Evolutionary conservation across 2,797 vertebrate species (phyloP).

Genomic region (Phataginus tetradactyla): DNA sequence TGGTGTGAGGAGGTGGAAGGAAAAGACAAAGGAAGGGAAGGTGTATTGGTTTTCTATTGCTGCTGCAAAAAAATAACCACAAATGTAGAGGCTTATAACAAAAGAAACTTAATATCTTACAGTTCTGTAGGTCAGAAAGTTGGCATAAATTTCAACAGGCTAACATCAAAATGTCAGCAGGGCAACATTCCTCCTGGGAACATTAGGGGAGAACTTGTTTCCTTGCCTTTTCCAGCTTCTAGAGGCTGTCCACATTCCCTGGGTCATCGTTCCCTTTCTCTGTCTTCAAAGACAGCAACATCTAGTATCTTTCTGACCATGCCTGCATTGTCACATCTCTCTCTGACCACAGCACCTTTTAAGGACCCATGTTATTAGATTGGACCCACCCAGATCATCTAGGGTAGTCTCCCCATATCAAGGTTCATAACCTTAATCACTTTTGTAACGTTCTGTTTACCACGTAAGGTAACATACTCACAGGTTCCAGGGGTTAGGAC

Average conservation of each 20-base stretch:
- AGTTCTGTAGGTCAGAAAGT: background rate
- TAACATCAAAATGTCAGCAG: slow-evolving; percentile 19
- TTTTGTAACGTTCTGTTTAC: background rate
- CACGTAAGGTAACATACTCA: background rate
- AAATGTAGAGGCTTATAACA: slow-evolving; percentile 6
- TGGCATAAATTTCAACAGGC: background rate
- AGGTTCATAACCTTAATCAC: background rate
- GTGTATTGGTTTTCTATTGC: background rate
- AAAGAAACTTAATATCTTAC: slow-evolving; percentile 11
- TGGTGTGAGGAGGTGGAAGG: background rate
- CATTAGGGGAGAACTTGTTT: background rate
- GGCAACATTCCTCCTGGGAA: background rate
- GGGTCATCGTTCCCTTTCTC: background rate
- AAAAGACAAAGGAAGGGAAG: background rate
- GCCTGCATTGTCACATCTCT: background rate
- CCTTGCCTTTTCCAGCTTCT: slow-evolving; percentile 21
- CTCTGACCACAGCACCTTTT: background rate
- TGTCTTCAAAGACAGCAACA: slow-evolving; percentile 13
- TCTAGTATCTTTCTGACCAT: background rate
- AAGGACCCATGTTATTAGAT: slow-evolving; percentile 16
- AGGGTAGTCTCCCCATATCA: background rate
- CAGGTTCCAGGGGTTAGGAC: background rate
- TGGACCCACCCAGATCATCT: background rate
- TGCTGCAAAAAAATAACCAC: background rate
- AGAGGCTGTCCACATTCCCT: background rate